Evolutionary conservation across 2,888 invertebrate species (phyloP).

Genomic region (Latheticus oryzae): DNA sequence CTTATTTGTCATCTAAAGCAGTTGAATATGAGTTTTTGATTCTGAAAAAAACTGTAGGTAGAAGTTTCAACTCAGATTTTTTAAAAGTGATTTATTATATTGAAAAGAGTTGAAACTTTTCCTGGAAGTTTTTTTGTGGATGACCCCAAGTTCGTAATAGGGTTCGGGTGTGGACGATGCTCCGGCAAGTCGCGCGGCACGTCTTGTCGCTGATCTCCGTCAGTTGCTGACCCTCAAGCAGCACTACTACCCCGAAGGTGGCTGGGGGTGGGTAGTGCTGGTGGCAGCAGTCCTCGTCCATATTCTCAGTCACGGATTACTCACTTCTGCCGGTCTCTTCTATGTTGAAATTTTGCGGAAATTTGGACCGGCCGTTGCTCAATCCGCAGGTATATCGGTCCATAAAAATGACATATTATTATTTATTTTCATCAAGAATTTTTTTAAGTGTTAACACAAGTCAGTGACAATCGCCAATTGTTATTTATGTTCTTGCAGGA

Average conservation of each 20-base stretch:
- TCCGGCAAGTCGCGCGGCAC: conserved; percentile 68
- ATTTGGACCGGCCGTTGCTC: conserved; percentile 70
- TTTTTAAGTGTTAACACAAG: not conserved
- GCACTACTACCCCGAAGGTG: conserved; percentile 89
- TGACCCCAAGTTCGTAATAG: conserved; percentile 43
- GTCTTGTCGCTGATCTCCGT: conserved; percentile 68
- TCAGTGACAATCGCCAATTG: not conserved
- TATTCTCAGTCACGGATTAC: conserved; percentile 80
- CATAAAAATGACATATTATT: conserved; percentile 4
- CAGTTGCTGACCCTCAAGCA: conserved; percentile 77
- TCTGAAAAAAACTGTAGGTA: conserved; percentile 8
- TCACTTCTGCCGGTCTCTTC: conserved; percentile 71
- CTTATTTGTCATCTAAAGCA: conserved; percentile 8
- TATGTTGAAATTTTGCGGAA: conserved; percentile 63
- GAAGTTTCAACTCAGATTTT: conserved; percentile 13
- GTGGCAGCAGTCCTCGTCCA: conserved; percentile 79
- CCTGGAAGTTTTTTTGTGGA: not conserved
- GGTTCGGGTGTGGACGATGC: conserved; percentile 64
- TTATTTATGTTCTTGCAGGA: conserved; percentile 71
- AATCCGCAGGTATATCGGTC: conserved; percentile 72
- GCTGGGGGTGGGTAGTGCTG: conserved; percentile 88
- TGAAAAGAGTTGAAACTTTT: conserved; percentile 10
- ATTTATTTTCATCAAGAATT: conserved; percentile 9
- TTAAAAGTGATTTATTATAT: too few relatives aligned
- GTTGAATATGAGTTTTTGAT: conserved; percentile 6